Conservation (phyloP, 2,888 invertebrate genomes). For the Lepidochitona cinerea region DNA sequence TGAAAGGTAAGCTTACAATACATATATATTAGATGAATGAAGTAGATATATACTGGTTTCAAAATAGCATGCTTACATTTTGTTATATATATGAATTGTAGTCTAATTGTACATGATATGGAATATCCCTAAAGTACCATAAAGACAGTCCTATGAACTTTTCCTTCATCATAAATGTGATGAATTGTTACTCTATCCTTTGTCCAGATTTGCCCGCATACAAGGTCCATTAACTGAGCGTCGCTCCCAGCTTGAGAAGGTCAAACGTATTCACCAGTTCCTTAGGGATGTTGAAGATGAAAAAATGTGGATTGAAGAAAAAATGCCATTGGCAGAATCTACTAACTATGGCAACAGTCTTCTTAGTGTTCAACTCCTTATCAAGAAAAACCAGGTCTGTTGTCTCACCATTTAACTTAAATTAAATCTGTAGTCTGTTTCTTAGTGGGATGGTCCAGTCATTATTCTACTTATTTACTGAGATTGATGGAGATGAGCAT, state of each 20-base stretch:
- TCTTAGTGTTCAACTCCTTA: constrained; percentile 96
- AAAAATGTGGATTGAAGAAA: constrained; percentile 97
- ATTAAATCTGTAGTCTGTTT: too few species aligned
- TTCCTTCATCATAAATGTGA: too few species aligned
- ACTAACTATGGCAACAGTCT: constrained; percentile 96
- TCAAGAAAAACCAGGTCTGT: constrained; percentile 90
- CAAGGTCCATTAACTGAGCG: constrained; percentile 93
- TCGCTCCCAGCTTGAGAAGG: constrained; percentile 90
- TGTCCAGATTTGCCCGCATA: constrained; percentile 84
- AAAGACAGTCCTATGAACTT: too few species aligned
- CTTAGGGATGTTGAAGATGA: constrained; percentile 98
- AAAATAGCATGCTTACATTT: too few species aligned
- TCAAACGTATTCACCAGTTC: constrained; percentile 85
- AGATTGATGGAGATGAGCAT: too few species aligned
- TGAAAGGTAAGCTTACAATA: constrained; percentile 76
- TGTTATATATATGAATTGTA: too few species aligned
- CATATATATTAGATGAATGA: neutral
- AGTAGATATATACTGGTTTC: neutral
- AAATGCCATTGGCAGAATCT: constrained; percentile 93
- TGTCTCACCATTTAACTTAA: neutral
- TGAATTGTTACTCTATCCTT: neutral
- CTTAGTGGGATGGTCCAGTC: too few species aligned
- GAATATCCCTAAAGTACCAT: too few species aligned
- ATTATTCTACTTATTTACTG: too few species aligned
- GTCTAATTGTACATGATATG: too few species aligned